A percentile compares a stretch with the other conserved stretches of the same genome.
These are phyloP conservation scores for Protaetia brevitarsis DNA, from an alignment of 1,140 invertebrate genomes.

Conservation along the genomic window DNA sequence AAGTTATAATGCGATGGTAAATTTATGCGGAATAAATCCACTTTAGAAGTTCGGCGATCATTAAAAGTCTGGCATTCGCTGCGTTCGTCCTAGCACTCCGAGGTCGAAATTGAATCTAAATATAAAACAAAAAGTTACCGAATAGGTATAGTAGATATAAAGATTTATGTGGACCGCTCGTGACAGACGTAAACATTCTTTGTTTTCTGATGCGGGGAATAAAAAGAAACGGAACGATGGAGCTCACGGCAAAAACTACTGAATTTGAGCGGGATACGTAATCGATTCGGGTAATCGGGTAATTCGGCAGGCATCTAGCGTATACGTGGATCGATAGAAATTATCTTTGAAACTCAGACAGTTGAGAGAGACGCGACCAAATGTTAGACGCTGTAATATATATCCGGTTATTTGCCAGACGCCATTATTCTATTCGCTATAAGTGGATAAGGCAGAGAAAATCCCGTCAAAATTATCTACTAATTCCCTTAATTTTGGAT, in stretches of 20 bases:
- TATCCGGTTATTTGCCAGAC: background rate
- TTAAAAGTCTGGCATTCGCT: background rate
- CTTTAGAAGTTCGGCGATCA: background rate
- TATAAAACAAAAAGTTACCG: slow-evolving; percentile 14
- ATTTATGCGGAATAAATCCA: background rate
- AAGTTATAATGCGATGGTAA: background rate
- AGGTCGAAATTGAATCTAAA: background rate
- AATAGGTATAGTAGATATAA: background rate
- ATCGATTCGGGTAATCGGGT: background rate
- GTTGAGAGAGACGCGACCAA: background rate
- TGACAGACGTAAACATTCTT: slow-evolving; percentile 5
- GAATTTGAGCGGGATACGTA: background rate
- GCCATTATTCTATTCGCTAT: background rate
- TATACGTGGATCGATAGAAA: slow-evolving; percentile 4
- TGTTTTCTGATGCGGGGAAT: background rate
- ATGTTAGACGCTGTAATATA: background rate
- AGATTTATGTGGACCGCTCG: slow-evolving; percentile 6
- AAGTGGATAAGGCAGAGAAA: background rate
- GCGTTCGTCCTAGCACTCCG: background rate
- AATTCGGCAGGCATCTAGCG: background rate
- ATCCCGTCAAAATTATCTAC: too few relatives aligned
- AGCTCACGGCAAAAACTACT: slow-evolving; percentile 8
- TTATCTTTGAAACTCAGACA: background rate
- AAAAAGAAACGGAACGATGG: background rate
- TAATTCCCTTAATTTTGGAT: too few relatives aligned